A percentile compares a stretch with the other conserved stretches of the same genome.
Conservation (phyloP, 2,797 vertebrate species). For the Chelon auratus region DNA sequence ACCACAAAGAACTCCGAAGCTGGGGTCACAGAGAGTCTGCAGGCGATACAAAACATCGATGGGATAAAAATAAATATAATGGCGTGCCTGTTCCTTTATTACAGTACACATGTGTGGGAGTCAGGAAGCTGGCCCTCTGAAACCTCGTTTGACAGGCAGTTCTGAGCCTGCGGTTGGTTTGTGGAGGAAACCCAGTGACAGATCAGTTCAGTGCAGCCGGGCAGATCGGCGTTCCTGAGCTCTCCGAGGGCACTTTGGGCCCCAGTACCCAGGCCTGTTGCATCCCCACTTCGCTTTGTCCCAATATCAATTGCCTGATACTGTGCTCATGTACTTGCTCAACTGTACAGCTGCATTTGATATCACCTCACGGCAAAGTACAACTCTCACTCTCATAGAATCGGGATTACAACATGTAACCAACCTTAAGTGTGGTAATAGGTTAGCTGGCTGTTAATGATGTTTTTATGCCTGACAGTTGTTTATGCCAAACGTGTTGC, state of each 20-base stretch:
- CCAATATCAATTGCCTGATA: too few relatives aligned
- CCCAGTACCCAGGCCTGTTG: conserved; percentile 39
- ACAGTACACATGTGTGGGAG: conserved; percentile 9
- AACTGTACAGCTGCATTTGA: too few relatives aligned
- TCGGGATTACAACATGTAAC: too few relatives aligned
- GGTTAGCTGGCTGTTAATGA: too few relatives aligned
- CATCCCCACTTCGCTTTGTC: background rate
- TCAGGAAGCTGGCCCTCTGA: conserved; percentile 67
- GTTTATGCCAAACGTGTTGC: too few relatives aligned
- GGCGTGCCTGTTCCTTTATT: conserved; percentile 6
- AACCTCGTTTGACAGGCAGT: conserved; percentile 73
- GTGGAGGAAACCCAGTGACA: conserved; percentile 84
- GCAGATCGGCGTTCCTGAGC: conserved; percentile 53
- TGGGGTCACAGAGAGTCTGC: background rate
- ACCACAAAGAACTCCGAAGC: background rate
- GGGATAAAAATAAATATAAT: conserved; percentile 24
- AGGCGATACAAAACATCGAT: background rate
- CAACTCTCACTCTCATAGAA: too few relatives aligned
- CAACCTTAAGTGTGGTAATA: too few relatives aligned
- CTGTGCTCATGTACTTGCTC: too few relatives aligned
- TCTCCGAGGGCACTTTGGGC: conserved; percentile 30
- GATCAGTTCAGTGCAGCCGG: conserved; percentile 82
- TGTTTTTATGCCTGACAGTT: too few relatives aligned
- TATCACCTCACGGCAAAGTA: too few relatives aligned
- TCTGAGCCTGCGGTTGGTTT: conserved; percentile 67